Conservation (phyloP, 2,797 vertebrate genomes). For the Platyrinchus mystaceus region DNA sequence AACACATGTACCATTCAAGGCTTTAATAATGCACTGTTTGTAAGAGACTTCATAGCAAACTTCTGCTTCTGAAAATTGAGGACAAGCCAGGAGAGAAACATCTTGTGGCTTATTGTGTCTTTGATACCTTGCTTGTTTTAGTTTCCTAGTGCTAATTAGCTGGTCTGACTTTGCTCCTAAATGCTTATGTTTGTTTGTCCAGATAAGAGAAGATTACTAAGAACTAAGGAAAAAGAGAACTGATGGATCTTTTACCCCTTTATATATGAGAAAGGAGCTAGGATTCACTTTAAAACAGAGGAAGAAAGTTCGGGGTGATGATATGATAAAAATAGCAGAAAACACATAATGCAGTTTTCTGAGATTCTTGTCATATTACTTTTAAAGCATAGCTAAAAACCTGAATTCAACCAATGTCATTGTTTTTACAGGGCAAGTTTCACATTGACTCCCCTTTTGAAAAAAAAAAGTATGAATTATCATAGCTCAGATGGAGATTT, state of each 20-base stretch:
- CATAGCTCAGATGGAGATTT: not conserved
- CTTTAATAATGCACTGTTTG: not conserved
- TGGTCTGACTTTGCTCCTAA: not conserved
- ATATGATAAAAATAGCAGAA: not conserved
- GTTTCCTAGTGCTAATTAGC: not conserved
- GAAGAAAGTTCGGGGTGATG: not conserved
- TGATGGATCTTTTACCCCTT: not conserved
- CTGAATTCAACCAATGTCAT: not conserved
- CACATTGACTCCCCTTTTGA: not conserved
- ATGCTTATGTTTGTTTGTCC: rapidly evolving
- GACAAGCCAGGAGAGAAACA: not conserved
- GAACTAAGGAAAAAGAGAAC: not conserved
- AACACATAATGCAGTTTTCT: not conserved
- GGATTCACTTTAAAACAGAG: not conserved
- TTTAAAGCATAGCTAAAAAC: not conserved
- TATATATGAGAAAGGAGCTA: not conserved
- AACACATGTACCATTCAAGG: not conserved
- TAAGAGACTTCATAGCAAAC: not conserved
- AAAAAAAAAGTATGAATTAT: not conserved
- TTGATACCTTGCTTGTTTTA: not conserved
- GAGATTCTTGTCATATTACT: not conserved
- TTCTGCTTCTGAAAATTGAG: not conserved
- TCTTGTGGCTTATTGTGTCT: not conserved
- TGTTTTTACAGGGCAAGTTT: not conserved
- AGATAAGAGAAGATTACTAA: not conserved